Percentiles rank a stretch among this genome's conserved stretches.
Conservation (phyloP, 1,140 invertebrate species). For the Caenorhabditis latens region DNA sequence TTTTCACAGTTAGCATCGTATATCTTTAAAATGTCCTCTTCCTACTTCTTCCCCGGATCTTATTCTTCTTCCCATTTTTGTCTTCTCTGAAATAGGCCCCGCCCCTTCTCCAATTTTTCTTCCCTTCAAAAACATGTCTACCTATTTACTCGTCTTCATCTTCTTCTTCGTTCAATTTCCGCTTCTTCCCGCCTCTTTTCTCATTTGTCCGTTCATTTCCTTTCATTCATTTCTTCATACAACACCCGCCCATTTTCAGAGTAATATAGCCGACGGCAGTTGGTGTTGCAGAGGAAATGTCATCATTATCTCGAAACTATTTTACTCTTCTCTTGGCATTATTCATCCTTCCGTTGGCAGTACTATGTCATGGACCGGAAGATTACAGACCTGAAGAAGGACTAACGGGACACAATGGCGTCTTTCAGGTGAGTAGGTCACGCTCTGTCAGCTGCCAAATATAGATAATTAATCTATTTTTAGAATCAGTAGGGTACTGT, state of each 20-base stretch:
- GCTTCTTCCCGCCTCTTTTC: background rate
- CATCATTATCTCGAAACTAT: background rate
- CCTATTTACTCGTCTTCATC: constrained; percentile 12
- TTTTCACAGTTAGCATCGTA: too few species aligned
- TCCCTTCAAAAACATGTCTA: constrained; percentile 4
- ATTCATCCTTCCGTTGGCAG: background rate
- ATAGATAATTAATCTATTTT: background rate
- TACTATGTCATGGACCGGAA: constrained; percentile 12
- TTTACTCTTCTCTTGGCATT: constrained; percentile 3
- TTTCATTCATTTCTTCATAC: background rate
- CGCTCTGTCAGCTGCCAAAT: background rate
- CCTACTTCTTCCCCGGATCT: background rate
- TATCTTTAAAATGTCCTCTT: too few species aligned
- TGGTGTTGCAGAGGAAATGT: background rate
- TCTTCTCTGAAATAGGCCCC: background rate
- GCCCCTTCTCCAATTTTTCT: background rate
- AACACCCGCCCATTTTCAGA: background rate
- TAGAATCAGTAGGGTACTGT: background rate
- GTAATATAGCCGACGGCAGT: background rate
- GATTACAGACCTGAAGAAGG: constrained; percentile 48
- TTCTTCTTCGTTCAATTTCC: constrained; percentile 7
- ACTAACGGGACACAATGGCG: constrained; percentile 43
- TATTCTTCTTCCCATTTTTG: background rate
- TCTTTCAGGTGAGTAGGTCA: constrained; percentile 41
- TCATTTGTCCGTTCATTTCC: background rate